Conservation (phyloP, 2,797 vertebrate genomes). For the Eptatretus atami region DNA sequence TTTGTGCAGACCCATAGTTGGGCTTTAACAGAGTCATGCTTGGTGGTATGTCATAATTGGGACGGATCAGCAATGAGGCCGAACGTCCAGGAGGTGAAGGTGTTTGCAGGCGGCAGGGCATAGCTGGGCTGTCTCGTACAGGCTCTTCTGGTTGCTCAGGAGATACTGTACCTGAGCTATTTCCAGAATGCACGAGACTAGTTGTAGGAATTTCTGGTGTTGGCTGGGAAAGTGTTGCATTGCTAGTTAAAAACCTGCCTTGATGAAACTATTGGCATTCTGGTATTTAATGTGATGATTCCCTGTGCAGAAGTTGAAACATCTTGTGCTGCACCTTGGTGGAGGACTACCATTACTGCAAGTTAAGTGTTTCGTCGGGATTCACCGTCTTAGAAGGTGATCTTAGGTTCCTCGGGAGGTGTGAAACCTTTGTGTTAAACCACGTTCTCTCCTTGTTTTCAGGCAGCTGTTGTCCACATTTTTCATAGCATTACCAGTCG, state of each 20-base stretch:
- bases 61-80: conserved; percentile 33
- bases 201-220: too few species aligned
- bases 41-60: conserved; percentile 19
- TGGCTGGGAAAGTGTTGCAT: too few species aligned
- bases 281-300: too few species aligned
- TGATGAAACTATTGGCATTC: too few species aligned
- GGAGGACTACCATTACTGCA: too few species aligned
- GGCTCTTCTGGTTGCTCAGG: conserved; percentile 4
- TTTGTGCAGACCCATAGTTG: not conserved
- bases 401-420: conserved; percentile 13
- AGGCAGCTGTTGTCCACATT: conserved; percentile 13
- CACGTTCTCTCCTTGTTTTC: conserved; percentile 16
- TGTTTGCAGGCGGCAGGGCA: conserved; percentile 14
- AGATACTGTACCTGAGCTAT: not conserved
- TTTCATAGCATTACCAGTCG: too few species aligned
- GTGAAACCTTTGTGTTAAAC: conserved; percentile 14
- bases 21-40: conserved; percentile 4
- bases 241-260: too few species aligned
- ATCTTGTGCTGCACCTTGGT: too few species aligned
- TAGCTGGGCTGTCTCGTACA: conserved; percentile 1
- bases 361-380: too few species aligned
- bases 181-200: too few species aligned
- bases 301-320: too few species aligned
- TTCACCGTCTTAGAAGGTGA: conserved; percentile 11
- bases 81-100: conserved; percentile 38